phyloP scores from a whole-genome alignment of 2,888 invertebrate species.

The Frankliniella fusca region DNA sequence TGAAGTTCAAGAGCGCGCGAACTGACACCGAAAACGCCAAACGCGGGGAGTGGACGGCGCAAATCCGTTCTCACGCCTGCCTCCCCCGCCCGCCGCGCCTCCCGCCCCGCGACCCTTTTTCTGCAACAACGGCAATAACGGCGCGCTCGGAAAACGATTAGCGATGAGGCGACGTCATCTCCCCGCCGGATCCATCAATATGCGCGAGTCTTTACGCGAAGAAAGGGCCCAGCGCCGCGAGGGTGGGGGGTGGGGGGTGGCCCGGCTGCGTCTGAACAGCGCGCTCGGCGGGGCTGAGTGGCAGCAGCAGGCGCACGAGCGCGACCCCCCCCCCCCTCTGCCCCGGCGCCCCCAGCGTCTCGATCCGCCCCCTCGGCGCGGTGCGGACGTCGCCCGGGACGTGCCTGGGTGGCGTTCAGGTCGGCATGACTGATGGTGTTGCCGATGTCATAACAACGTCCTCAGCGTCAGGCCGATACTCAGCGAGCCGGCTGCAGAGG shows the following conservation, averaged over 20 bases:
- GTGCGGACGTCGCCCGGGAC: neutral
- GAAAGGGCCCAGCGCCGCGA: neutral
- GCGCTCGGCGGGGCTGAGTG: too few relatives aligned
- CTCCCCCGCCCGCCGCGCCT: neutral
- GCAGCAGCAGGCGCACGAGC: neutral
- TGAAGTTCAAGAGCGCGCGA: neutral
- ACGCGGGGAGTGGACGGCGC: neutral
- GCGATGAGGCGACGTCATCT: neutral
- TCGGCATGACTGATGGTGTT: conserved; percentile 17
- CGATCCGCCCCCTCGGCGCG: neutral
- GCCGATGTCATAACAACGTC: conserved; percentile 24
- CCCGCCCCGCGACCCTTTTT: neutral
- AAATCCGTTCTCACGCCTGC: neutral
- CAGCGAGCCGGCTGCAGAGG: too few relatives aligned
- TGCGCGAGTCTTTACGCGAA: neutral
- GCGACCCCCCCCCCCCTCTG: neutral
- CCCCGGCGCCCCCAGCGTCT: neutral
- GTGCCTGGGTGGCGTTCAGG: neutral
- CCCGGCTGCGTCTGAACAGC: neutral
- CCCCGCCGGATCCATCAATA: neutral
- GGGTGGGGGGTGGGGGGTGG: neutral
- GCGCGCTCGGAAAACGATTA: conserved; percentile 13
- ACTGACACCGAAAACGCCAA: neutral
- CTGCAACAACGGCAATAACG: neutral
- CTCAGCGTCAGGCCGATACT: neutral